Conservation (phyloP, 2,113 vertebrate species). For the Podiceps cristatus region DNA sequence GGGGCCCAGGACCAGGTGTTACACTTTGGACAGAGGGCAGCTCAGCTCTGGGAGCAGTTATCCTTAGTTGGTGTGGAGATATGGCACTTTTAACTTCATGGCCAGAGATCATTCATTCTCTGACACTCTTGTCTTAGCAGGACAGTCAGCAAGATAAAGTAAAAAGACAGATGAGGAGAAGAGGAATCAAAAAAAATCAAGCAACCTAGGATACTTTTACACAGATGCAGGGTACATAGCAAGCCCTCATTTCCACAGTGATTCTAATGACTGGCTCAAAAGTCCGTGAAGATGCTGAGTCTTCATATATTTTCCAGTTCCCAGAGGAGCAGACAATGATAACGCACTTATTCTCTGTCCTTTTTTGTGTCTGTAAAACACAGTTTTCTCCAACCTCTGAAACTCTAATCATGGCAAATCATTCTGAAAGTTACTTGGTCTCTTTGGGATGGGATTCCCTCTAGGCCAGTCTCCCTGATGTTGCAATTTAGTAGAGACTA, state of each 20-base stretch:
- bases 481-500: neutral
- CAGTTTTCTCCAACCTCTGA: neutral
- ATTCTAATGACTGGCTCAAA: neutral
- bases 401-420: neutral
- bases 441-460: neutral
- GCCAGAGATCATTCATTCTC: neutral
- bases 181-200: neutral
- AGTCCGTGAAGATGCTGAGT: rapidly evolving
- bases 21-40: neutral
- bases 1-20: rapidly evolving
- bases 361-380: neutral
- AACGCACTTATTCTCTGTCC: rapidly evolving
- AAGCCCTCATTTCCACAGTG: neutral
- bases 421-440: neutral
- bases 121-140: neutral
- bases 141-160: neutral
- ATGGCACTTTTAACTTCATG: neutral
- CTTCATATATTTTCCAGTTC: neutral
- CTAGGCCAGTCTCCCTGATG: neutral
- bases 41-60: neutral
- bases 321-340: neutral
- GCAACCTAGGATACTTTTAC: neutral
- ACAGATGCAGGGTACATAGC: neutral
- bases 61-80: neutral
- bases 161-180: neutral